phyloP scores from a whole-genome alignment of 2,113 vertebrate species.

The Nettapus auritus region DNA sequence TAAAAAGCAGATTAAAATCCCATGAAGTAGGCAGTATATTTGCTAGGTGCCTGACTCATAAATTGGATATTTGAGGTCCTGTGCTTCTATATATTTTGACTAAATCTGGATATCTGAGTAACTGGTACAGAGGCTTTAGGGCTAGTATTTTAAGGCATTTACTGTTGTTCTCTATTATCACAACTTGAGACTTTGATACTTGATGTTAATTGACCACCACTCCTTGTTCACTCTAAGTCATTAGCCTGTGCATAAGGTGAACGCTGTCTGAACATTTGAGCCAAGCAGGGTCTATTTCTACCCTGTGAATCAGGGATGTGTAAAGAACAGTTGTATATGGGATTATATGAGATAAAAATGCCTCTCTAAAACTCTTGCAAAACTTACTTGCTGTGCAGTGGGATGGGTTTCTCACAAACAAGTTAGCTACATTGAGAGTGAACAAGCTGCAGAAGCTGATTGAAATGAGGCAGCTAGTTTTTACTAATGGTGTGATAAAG shows the following conservation, averaged over 20 bases:
- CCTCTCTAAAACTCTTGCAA: background rate
- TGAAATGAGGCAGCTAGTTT: background rate
- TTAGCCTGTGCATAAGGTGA: background rate
- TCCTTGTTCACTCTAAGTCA: fast-evolving
- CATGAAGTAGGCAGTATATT: background rate
- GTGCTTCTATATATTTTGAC: background rate
- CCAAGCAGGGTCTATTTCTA: background rate
- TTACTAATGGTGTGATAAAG: background rate
- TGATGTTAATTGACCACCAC: background rate
- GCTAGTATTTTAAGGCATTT: background rate
- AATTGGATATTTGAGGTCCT: background rate
- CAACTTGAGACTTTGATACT: background rate
- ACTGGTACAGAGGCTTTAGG: background rate
- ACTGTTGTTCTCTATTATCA: background rate
- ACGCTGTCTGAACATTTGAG: fast-evolving
- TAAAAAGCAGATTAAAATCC: background rate
- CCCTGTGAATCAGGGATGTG: background rate
- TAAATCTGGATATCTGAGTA: background rate
- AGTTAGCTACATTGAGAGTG: background rate
- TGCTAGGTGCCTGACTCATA: background rate
- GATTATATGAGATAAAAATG: background rate
- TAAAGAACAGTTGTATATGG: background rate
- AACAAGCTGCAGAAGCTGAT: background rate
- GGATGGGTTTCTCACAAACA: background rate
- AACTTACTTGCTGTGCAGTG: background rate